A percentile compares a stretch with the other conserved stretches of the same genome.
Evolutionary conservation across 2,113 vertebrate genomes (phyloP).

Genomic region (Ciconia maguari): DNA sequence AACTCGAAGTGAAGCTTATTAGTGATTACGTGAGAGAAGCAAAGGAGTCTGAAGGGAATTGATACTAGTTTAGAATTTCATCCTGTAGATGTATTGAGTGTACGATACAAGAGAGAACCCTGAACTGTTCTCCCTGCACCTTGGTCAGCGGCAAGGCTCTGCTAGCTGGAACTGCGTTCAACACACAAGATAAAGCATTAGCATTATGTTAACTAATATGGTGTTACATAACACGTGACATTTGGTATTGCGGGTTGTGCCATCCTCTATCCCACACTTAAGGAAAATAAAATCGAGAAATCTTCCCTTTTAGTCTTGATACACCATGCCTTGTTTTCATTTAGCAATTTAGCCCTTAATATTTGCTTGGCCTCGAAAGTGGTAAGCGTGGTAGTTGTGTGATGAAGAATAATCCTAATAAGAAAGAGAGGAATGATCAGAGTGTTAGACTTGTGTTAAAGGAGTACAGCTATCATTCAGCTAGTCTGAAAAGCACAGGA

Average conservation of each 20-base stretch:
- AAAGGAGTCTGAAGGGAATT: background rate
- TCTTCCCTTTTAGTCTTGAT: background rate
- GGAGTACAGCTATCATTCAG: background rate
- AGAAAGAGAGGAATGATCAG: background rate
- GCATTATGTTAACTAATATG: background rate
- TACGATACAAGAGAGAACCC: background rate
- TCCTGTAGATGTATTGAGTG: background rate
- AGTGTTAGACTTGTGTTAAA: background rate
- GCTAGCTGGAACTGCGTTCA: background rate
- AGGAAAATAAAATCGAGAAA: background rate
- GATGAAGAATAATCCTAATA: background rate
- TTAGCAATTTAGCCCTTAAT: background rate
- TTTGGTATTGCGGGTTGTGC: background rate
- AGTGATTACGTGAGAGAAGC: background rate
- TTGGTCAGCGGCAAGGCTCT: background rate
- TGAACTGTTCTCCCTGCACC: background rate
- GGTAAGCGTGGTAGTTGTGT: background rate
- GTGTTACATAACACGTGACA: background rate
- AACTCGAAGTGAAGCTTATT: background rate
- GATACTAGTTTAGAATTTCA: background rate
- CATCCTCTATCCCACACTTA: background rate
- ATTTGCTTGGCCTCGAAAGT: background rate
- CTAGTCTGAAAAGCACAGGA: background rate
- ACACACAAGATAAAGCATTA: background rate
- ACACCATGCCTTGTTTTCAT: background rate